These are phyloP conservation scores for Pantherophis alleghaniensis DNA, from an alignment of 2,797 vertebrate genomes.

Conservation along the genomic window DNA sequence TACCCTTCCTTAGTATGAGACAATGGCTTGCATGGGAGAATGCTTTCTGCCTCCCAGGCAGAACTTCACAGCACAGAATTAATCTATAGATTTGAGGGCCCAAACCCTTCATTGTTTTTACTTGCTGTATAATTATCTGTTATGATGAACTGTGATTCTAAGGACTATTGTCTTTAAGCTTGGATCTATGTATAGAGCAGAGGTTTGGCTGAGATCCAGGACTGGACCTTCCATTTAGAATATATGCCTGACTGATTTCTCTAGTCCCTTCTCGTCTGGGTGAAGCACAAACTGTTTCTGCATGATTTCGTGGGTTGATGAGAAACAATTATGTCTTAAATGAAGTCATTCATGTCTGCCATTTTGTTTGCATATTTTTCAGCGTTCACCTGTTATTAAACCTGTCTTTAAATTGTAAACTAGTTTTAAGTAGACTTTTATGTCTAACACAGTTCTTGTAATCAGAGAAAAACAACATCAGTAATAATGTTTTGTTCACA, in stretches of 20 bases:
- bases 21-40: constrained; percentile 68
- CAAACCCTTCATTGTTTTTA: constrained; percentile 78
- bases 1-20: constrained; percentile 66
- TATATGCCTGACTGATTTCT: constrained; percentile 79
- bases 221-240: constrained; percentile 78
- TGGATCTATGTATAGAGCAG: constrained; percentile 72
- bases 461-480: constrained; percentile 77
- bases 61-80: constrained; percentile 74
- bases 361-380: constrained; percentile 85
- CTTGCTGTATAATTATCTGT: constrained; percentile 80
- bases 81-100: constrained; percentile 75
- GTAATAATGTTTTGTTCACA: constrained; percentile 76
- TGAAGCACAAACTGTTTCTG: constrained; percentile 79
- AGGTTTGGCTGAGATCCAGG: constrained; percentile 72
- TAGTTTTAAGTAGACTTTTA: constrained; percentile 80
- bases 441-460: constrained; percentile 71
- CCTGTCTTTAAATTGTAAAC: constrained; percentile 80
- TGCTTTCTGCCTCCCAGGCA: constrained; percentile 74
- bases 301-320: constrained; percentile 84
- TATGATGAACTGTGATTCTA: constrained; percentile 80
- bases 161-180: constrained; percentile 73
- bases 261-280: constrained; percentile 69
- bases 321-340: constrained; percentile 83
- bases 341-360: constrained; percentile 84
- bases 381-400: constrained; percentile 82